phyloP scores from a whole-genome alignment of 1,140 invertebrate species.

The Cotesia typhae region DNA sequence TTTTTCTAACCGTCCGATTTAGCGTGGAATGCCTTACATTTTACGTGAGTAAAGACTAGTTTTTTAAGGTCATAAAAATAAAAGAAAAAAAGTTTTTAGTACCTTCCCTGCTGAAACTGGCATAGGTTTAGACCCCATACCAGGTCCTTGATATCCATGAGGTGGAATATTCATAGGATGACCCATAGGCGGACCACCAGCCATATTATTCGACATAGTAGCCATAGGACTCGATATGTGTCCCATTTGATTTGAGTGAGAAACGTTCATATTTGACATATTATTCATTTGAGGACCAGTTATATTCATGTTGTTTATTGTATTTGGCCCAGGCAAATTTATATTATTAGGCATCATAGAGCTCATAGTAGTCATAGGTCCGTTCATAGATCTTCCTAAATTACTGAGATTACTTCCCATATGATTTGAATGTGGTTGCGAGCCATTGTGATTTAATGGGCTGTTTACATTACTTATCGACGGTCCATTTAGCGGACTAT shows the following conservation, averaged over 20 bases:
- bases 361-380: conserved; percentile 71
- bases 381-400: conserved; percentile 69
- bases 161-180: conserved; percentile 64
- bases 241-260: conserved; percentile 66
- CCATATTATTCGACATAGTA: conserved; percentile 58
- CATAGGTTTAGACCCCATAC: conserved; percentile 76
- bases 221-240: conserved; percentile 72
- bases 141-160: conserved; percentile 63
- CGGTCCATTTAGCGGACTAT: conserved; percentile 61
- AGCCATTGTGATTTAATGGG: conserved; percentile 62
- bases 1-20: too few relatives aligned
- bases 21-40: too few relatives aligned
- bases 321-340: conserved; percentile 60
- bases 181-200: conserved; percentile 60
- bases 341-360: conserved; percentile 67
- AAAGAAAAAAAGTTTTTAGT: conserved; percentile 36
- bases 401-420: conserved; percentile 67
- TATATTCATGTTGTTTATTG: conserved; percentile 65
- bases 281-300: conserved; percentile 67
- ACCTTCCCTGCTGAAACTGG: conserved; percentile 90
- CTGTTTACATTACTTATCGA: conserved; percentile 63
- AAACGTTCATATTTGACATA: conserved; percentile 69
- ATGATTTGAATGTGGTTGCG: conserved; percentile 68
- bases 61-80: too few relatives aligned
- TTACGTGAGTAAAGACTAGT: too few relatives aligned